These are phyloP conservation scores for Miichthys miiuy DNA, from an alignment of 2,797 vertebrate genomes.

Conservation along the genomic window DNA sequence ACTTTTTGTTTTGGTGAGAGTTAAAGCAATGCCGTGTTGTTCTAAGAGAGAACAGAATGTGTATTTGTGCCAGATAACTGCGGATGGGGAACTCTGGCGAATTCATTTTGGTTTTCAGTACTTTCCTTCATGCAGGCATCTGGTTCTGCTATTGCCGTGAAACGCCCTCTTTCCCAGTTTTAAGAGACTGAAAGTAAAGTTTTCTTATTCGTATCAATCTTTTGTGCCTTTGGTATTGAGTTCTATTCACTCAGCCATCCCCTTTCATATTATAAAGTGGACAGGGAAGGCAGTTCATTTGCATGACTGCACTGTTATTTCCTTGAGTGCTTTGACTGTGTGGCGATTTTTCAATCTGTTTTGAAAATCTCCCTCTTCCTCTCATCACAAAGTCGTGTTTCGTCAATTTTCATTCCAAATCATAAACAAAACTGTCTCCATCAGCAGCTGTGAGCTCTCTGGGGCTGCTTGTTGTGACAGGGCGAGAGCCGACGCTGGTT, in stretches of 20 bases:
- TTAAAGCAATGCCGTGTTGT: slow-evolving; percentile 45
- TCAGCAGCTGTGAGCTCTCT: slow-evolving; percentile 63
- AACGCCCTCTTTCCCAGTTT: slow-evolving; percentile 31
- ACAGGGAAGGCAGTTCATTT: slow-evolving; percentile 24
- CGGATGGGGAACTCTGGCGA: slow-evolving; percentile 69
- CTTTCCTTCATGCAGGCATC: slow-evolving; percentile 63
- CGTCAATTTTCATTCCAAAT: slow-evolving; percentile 24
- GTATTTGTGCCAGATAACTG: slow-evolving; percentile 72
- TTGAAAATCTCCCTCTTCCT: slow-evolving; percentile 19
- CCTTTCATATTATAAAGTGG: slow-evolving; percentile 18
- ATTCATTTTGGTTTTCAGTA: slow-evolving; percentile 66
- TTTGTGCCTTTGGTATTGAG: slow-evolving; percentile 33
- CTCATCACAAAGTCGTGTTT: slow-evolving; percentile 26
- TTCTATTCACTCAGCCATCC: slow-evolving; percentile 14
- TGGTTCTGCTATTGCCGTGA: slow-evolving; percentile 68
- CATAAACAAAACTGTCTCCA: slow-evolving; percentile 56
- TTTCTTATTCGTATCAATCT: slow-evolving; percentile 36
- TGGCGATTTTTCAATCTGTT: slow-evolving; percentile 6
- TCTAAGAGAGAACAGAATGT: slow-evolving; percentile 57
- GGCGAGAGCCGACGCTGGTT: slow-evolving; percentile 41
- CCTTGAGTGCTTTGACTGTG: slow-evolving; percentile 19
- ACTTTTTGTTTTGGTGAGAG: slow-evolving; percentile 64
- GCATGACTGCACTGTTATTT: slow-evolving; percentile 35
- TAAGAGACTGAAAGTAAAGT: slow-evolving; percentile 24
- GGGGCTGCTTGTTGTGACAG: slow-evolving; percentile 65